Evolutionary conservation across 1,140 invertebrate species (phyloP).

Genomic region (Campoletis sonorensis): DNA sequence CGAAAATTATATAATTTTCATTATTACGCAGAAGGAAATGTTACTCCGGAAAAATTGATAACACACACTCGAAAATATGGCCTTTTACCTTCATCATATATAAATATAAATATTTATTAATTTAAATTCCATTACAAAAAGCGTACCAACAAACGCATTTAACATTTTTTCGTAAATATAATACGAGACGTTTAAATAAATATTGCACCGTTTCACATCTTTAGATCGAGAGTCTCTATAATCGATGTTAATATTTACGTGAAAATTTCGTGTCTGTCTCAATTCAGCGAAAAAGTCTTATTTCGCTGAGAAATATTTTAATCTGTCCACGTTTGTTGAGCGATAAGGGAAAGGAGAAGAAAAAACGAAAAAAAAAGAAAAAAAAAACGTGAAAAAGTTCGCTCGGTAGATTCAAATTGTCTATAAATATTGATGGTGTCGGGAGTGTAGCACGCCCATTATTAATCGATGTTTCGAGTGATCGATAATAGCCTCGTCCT

Average conservation of each 20-base stretch:
- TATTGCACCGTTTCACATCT: not conserved
- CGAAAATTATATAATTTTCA: too few relatives aligned
- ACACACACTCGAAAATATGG: not conserved
- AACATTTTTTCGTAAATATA: not conserved
- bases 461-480: not conserved
- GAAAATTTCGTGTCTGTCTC: too few relatives aligned
- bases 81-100: not conserved
- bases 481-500: conserved; percentile 1
- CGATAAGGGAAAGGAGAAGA: not conserved
- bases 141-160: conserved; percentile 16
- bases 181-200: not conserved
- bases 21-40: too few relatives aligned
- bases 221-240: too few relatives aligned
- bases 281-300: not conserved
- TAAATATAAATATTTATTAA: not conserved
- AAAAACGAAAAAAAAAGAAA: too few relatives aligned
- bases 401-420: conserved; percentile 23
- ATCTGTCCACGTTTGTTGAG: conserved; percentile 18
- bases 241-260: not conserved
- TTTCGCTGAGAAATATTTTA: not conserved
- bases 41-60: not conserved
- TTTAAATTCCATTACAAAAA: not conserved
- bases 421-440: conserved; percentile 7
- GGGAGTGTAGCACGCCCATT: not conserved
- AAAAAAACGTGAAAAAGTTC: not conserved